Percentiles rank a stretch among this genome's conserved stretches.
Conservation (phyloP, 2,113 vertebrate genomes). For the Formicarius rufipectus region DNA sequence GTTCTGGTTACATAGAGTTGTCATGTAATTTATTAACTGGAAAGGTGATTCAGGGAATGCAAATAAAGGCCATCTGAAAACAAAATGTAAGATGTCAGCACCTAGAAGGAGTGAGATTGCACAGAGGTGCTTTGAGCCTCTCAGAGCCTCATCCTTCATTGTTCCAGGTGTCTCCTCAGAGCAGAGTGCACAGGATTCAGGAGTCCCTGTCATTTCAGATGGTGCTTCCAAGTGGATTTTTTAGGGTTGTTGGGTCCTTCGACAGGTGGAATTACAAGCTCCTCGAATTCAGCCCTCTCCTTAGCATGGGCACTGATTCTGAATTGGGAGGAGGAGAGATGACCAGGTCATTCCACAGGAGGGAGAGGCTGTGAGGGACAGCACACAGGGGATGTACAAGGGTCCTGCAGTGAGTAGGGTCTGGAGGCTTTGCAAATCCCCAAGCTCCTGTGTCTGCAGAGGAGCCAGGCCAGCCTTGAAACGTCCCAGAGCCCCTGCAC, state of each 20-base stretch:
- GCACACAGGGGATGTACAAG: not conserved
- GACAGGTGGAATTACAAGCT: not conserved
- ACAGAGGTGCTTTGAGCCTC: not conserved
- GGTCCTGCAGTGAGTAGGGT: not conserved
- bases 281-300: not conserved
- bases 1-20: not conserved
- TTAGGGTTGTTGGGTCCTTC: not conserved
- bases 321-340: not conserved
- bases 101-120: not conserved
- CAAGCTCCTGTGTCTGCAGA: not conserved
- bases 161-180: not conserved
- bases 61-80: not conserved
- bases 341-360: not conserved
- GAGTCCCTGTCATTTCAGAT: not conserved
- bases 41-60: not conserved
- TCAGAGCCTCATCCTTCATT: not conserved
- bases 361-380: not conserved
- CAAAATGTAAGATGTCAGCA: not conserved
- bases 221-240: not conserved
- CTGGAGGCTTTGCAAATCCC: not conserved
- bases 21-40: constrained; percentile 24
- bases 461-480: not conserved
- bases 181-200: not conserved
- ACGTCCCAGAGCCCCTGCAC: accelerated
- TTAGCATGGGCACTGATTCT: not conserved